phyloP scores from a whole-genome alignment of 2,113 vertebrate genomes.

The Choloepus hoffmanni region DNA sequence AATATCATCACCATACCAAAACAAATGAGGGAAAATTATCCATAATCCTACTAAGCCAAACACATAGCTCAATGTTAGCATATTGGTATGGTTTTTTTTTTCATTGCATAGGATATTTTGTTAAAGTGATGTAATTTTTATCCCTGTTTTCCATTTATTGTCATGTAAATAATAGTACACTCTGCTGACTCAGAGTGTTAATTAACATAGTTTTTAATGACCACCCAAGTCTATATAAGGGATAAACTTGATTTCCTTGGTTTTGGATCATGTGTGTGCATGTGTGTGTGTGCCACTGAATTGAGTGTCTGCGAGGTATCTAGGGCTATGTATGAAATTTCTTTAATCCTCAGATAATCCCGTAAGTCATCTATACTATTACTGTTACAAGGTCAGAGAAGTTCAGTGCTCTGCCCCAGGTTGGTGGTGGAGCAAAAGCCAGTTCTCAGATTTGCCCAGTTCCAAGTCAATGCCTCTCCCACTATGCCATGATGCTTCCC shows the following conservation, averaged over 20 bases:
- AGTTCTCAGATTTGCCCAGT: not conserved
- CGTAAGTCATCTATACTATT: not conserved
- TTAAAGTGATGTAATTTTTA: not conserved
- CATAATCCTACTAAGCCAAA: not conserved
- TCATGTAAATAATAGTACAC: not conserved
- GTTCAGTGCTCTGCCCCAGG: not conserved
- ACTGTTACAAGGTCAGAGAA: not conserved
- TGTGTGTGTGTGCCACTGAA: no score
- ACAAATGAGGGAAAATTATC: not conserved
- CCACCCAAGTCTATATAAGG: not conserved
- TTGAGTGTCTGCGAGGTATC: no score
- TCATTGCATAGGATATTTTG: not conserved
- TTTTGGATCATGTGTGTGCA: no score
- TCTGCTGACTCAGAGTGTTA: not conserved
- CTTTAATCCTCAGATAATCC: not conserved
- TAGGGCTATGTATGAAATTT: not conserved
- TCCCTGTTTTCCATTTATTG: conserved; percentile 26
- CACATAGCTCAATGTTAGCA: not conserved
- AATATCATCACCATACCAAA: not conserved
- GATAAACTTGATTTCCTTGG: no score
- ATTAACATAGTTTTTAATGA: conserved; percentile 12
- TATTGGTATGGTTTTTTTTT: not conserved
- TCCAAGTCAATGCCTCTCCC: not conserved
- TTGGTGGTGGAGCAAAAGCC: not conserved
- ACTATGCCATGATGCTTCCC: not conserved